phyloP scores from a whole-genome alignment of 2,113 vertebrate species.

The Carettochelys insculpta region DNA sequence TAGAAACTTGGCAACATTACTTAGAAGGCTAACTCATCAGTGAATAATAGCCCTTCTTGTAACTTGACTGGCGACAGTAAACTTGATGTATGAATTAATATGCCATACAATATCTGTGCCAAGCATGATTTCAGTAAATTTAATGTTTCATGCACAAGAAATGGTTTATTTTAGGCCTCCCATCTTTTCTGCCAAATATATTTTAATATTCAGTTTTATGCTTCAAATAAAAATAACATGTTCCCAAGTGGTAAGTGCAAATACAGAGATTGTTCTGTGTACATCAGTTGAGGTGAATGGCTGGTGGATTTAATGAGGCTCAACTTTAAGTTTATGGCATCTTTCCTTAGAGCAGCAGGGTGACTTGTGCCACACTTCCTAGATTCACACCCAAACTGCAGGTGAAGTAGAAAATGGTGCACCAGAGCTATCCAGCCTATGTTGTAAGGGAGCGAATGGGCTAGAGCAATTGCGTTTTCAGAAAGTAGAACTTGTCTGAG shows the following conservation, averaged over 20 bases:
- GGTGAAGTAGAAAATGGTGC: neutral
- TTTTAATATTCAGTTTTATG: neutral
- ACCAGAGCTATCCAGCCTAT: neutral
- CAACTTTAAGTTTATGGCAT: neutral
- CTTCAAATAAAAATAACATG: neutral
- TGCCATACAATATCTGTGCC: accelerated
- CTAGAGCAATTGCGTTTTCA: neutral
- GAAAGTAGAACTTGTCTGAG: neutral
- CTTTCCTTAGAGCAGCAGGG: neutral
- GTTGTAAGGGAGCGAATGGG: neutral
- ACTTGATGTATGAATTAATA: neutral
- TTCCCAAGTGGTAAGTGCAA: neutral
- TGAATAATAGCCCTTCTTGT: neutral
- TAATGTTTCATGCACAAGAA: accelerated
- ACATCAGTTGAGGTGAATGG: neutral
- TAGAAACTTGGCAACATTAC: neutral
- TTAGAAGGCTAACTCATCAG: neutral
- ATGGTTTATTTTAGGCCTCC: neutral
- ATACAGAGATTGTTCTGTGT: neutral
- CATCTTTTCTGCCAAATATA: neutral
- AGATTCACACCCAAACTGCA: neutral
- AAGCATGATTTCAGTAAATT: neutral
- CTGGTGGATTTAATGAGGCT: neutral
- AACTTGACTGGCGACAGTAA: accelerated
- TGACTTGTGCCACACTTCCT: neutral